These are phyloP conservation scores for Diachasmimorpha longicaudata DNA, from an alignment of 1,140 invertebrate genomes.

Conservation along the genomic window DNA sequence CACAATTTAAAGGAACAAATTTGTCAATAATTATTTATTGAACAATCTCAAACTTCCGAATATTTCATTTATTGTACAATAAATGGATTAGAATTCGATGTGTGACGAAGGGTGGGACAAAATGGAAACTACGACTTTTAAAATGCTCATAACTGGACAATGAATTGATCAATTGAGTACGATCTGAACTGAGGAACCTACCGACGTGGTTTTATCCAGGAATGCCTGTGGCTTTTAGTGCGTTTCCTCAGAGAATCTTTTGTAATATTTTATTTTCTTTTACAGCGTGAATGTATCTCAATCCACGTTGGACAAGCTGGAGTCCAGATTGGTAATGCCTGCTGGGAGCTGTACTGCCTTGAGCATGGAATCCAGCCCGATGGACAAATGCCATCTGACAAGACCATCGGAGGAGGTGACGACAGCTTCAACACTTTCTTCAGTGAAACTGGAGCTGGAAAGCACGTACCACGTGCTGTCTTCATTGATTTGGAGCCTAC, in stretches of 20 bases:
- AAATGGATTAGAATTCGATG: too few relatives aligned
- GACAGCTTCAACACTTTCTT: constrained; percentile 28
- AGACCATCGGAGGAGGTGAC: constrained; percentile 26
- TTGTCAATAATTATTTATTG: too few relatives aligned
- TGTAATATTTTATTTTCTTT: background rate
- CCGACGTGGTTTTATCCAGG: too few relatives aligned
- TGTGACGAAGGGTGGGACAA: too few relatives aligned
- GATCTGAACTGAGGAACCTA: too few relatives aligned
- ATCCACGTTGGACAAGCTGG: constrained; percentile 29
- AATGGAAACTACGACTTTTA: too few relatives aligned
- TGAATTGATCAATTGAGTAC: too few relatives aligned
- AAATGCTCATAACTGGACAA: too few relatives aligned
- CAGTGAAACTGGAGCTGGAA: constrained; percentile 27
- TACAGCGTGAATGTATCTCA: constrained; percentile 28
- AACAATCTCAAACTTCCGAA: too few relatives aligned
- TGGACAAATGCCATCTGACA: constrained; percentile 27
- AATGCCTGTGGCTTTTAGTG: too few relatives aligned
- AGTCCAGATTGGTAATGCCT: constrained; percentile 28
- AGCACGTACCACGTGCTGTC: constrained; percentile 25
- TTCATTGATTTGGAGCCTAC: constrained; percentile 28
- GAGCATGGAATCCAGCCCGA: constrained; percentile 27
- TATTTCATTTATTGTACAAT: too few relatives aligned
- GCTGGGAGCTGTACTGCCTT: constrained; percentile 26
- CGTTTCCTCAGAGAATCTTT: background rate
- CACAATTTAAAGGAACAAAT: too few relatives aligned